A percentile compares a stretch with the other conserved stretches of the same genome.
Conservation (phyloP, 2,113 vertebrate genomes). For the Paratilapia polleni region DNA sequence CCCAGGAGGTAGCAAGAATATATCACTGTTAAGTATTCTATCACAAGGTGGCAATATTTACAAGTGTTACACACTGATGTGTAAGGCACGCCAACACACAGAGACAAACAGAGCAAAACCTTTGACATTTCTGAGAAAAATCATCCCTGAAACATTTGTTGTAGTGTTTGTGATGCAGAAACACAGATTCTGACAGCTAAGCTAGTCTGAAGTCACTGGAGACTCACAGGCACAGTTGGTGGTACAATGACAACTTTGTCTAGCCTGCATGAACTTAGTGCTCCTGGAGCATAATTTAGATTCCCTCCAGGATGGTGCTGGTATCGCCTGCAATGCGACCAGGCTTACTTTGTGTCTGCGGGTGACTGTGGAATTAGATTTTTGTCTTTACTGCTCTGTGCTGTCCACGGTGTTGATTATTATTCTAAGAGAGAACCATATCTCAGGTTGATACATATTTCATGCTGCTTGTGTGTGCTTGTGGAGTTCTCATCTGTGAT, state of each 20-base stretch:
- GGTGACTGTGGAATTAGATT: conserved; percentile 52
- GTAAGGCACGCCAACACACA: conserved; percentile 1
- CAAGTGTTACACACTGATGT: conserved; percentile 13
- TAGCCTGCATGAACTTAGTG: conserved; percentile 61
- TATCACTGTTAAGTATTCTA: conserved; percentile 6
- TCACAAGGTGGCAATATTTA: conserved; percentile 52
- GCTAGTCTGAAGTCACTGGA: conserved; percentile 46
- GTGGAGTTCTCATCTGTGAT: conserved; percentile 64
- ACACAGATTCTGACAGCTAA: conserved; percentile 52
- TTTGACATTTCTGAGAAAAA: conserved; percentile 46
- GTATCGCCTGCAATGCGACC: conserved; percentile 11
- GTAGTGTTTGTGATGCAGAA: conserved; percentile 37
- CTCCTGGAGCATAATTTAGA: conserved; percentile 60
- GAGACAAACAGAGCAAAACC: conserved; percentile 26
- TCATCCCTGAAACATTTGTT: conserved; percentile 35
- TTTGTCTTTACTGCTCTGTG: conserved; percentile 48
- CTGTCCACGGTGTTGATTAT: conserved; percentile 62
- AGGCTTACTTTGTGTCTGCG: conserved; percentile 28
- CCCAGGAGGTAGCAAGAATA: neutral
- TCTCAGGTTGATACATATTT: conserved; percentile 70
- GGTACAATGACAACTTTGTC: conserved; percentile 62
- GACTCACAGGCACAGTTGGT: conserved; percentile 37
- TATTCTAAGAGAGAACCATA: conserved; percentile 63
- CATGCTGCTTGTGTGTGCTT: conserved; percentile 51
- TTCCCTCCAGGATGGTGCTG: conserved; percentile 34